Evolutionary conservation across 2,888 invertebrate genomes (phyloP).

Genomic region (Cryptophagus acutangulus): DNA sequence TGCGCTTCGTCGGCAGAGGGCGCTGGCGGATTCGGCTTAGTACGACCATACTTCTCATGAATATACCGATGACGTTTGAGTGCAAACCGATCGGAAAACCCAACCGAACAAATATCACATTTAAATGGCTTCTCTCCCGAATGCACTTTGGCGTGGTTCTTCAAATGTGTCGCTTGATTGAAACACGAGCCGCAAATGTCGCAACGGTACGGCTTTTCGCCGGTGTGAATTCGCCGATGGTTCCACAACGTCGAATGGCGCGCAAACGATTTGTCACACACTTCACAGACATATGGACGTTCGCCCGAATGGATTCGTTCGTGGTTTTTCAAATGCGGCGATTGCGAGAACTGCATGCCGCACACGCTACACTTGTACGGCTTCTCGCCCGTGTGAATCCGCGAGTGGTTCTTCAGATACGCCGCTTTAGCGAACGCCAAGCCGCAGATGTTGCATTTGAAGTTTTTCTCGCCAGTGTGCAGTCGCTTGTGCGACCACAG

Average conservation of each 20-base stretch:
- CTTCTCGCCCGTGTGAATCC: slow-evolving; percentile 74
- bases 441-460: slow-evolving; percentile 83
- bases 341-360: slow-evolving; percentile 87
- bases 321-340: slow-evolving; percentile 83
- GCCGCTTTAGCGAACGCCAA: slow-evolving; percentile 85
- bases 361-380: slow-evolving; percentile 68
- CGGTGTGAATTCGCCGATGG: slow-evolving; percentile 81
- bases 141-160: slow-evolving; percentile 82
- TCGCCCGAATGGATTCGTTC: slow-evolving; percentile 85
- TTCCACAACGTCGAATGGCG: slow-evolving; percentile 86
- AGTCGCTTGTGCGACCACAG: slow-evolving; percentile 86
- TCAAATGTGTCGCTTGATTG: slow-evolving; percentile 83
- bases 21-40: slow-evolving; percentile 47
- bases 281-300: slow-evolving; percentile 82
- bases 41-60: slow-evolving; percentile 78
- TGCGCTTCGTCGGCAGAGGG: slow-evolving; percentile 32
- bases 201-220: slow-evolving; percentile 77
- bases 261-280: slow-evolving; percentile 85
- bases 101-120: slow-evolving; percentile 79
- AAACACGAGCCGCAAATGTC: slow-evolving; percentile 86
- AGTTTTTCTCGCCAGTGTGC: slow-evolving; percentile 79
- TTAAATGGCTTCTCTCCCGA: slow-evolving; percentile 79
- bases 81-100: slow-evolving; percentile 82
- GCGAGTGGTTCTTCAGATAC: slow-evolving; percentile 83
- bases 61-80: slow-evolving; percentile 81